These are phyloP conservation scores for Saimiri boliviensis DNA, from an alignment of 2,113 vertebrate genomes.

Conservation along the genomic window DNA sequence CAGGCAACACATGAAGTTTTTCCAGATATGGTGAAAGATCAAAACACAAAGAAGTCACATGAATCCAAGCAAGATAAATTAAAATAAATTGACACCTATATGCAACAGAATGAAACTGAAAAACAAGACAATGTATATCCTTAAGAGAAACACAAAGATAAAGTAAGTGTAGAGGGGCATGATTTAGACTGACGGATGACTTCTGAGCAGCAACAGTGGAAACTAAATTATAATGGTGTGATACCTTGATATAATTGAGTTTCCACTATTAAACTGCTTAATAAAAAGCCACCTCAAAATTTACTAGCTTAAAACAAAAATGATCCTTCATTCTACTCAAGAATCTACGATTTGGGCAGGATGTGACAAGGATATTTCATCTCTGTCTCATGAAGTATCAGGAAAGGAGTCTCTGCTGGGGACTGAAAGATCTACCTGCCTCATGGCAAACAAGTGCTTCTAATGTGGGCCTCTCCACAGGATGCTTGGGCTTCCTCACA, in stretches of 20 bases:
- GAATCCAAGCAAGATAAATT: neutral
- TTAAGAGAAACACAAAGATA: neutral
- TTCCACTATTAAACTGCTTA: neutral
- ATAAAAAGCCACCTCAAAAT: neutral
- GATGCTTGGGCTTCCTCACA: neutral
- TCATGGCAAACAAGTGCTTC: neutral
- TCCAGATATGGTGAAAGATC: neutral
- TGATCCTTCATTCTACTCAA: neutral
- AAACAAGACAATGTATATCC: neutral
- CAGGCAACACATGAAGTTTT: neutral
- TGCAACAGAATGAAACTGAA: neutral
- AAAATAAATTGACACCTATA: neutral
- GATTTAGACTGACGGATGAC: neutral
- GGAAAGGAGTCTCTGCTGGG: neutral
- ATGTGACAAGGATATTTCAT: neutral
- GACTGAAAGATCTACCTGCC: neutral
- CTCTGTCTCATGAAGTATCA: neutral
- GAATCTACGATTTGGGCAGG: neutral
- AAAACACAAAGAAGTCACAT: neutral
- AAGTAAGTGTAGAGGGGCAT: neutral
- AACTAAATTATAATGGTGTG: neutral
- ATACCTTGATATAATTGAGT: neutral
- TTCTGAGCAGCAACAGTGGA: neutral
- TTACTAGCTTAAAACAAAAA: neutral
- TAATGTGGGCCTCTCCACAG: neutral